These are phyloP conservation scores for Mandrillus leucophaeus DNA, from an alignment of 2,113 vertebrate genomes.

Conservation along the genomic window DNA sequence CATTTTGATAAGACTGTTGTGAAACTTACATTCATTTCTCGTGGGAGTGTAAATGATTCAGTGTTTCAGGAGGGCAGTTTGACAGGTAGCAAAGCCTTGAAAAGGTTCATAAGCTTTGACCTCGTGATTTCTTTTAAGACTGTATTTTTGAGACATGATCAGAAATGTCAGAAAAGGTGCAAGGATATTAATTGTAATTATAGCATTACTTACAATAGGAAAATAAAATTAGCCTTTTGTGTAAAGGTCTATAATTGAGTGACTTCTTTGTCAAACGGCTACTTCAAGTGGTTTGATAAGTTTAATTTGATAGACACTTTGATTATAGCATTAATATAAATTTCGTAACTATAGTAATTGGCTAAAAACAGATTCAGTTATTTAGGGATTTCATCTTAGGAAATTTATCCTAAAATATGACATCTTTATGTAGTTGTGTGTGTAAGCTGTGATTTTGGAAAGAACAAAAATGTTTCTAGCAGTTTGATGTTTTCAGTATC, in stretches of 20 bases:
- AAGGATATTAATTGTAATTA: not conserved
- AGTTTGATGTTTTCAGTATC: not conserved
- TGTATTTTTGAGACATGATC: not conserved
- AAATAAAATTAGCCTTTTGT: not conserved
- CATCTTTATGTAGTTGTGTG: not conserved
- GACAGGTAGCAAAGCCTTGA: not conserved
- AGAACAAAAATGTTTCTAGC: not conserved
- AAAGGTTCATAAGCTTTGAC: not conserved
- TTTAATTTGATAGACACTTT: not conserved
- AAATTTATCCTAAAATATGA: not conserved
- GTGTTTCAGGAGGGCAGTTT: not conserved
- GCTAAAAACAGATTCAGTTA: not conserved
- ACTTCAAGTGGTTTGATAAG: not conserved
- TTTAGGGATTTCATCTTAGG: not conserved
- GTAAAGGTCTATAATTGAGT: not conserved
- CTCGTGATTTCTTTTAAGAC: not conserved
- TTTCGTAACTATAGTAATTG: conserved; percentile 16
- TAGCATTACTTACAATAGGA: not conserved
- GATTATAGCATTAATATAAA: not conserved
- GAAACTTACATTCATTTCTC: not conserved
- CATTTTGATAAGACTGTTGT: not conserved
- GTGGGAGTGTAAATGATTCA: not conserved
- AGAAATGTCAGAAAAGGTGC: not conserved
- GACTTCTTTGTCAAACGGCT: not conserved
- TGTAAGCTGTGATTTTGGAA: not conserved